Evolutionary conservation across 2,113 vertebrate genomes (phyloP).

Genomic region (Oryzias woworae): DNA sequence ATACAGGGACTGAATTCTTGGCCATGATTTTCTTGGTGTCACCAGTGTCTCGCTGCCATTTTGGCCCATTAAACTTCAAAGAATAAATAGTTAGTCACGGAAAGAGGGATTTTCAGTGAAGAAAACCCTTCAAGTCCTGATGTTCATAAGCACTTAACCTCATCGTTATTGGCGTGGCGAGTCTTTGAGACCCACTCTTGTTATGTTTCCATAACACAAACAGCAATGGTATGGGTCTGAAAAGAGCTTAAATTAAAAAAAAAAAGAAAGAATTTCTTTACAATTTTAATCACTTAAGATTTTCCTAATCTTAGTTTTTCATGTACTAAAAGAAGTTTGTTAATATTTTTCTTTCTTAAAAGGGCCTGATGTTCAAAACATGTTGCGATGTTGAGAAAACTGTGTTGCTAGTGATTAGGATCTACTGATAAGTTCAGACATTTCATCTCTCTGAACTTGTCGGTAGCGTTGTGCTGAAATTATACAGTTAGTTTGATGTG

Average conservation of each 20-base stretch:
- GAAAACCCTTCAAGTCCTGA: constrained; percentile 43
- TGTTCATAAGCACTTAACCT: constrained; percentile 51
- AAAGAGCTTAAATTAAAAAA: no score
- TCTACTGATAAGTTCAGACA: constrained; percentile 51
- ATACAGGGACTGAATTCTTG: constrained; percentile 24
- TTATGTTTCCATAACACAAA: neutral
- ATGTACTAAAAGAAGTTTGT: neutral
- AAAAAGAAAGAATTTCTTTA: no score
- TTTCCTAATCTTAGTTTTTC: no score
- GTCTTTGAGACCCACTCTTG: constrained; percentile 28
- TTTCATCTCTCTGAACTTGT: constrained; percentile 47
- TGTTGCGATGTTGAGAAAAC: constrained; percentile 31
- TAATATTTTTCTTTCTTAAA: constrained; percentile 7
- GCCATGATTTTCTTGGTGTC: constrained; percentile 56
- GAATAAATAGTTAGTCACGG: constrained; percentile 48
- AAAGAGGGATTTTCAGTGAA: constrained; percentile 49
- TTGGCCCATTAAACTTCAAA: constrained; percentile 58
- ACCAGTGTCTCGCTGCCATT: constrained; percentile 39
- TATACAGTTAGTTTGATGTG: constrained; percentile 45
- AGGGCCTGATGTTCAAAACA: neutral
- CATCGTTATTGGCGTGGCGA: constrained; percentile 49
- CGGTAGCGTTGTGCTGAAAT: constrained; percentile 33
- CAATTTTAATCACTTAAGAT: no score
- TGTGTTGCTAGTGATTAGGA: constrained; percentile 52
- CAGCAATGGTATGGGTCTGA: constrained; percentile 18